Evolutionary conservation across 2,113 vertebrate species (phyloP).

Genomic region (Malurus alboscapulatus): DNA sequence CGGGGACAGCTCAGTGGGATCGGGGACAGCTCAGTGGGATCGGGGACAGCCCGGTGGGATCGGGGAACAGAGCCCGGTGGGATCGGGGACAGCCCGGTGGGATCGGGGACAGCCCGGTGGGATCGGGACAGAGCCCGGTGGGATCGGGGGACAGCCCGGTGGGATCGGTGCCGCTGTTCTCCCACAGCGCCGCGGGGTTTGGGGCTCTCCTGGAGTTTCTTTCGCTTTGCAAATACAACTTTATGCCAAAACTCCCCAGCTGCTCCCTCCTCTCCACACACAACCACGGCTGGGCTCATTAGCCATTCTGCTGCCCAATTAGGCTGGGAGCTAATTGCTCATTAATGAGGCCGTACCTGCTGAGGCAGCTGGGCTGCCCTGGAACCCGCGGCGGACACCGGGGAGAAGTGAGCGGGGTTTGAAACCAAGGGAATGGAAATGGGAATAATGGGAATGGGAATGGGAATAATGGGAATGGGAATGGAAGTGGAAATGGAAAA

Average conservation of each 20-base stretch:
- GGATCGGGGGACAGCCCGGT: no score
- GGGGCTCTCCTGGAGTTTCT: background rate
- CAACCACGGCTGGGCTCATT: conserved; percentile 44
- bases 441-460: background rate
- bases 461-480: no score
- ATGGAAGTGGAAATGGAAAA: no score
- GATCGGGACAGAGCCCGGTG: no score
- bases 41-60: no score
- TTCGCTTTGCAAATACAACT: background rate
- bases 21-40: no score
- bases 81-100: no score
- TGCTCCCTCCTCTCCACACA: background rate
- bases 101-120: no score
- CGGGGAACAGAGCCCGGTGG: no score
- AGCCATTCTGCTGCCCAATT: conserved; percentile 72
- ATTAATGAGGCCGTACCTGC: conserved; percentile 59
- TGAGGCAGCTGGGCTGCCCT: conserved; percentile 67
- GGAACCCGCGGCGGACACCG: background rate
- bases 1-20: no score
- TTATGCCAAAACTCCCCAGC: background rate
- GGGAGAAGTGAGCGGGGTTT: conserved; percentile 7
- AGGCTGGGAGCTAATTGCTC: conserved; percentile 71
- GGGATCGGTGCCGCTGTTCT: background rate
- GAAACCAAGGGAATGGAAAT: conserved; percentile 28
- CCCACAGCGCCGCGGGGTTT: background rate